These are phyloP conservation scores for Tiliacea aurago DNA, from an alignment of 2,888 invertebrate species.

Conservation along the genomic window DNA sequence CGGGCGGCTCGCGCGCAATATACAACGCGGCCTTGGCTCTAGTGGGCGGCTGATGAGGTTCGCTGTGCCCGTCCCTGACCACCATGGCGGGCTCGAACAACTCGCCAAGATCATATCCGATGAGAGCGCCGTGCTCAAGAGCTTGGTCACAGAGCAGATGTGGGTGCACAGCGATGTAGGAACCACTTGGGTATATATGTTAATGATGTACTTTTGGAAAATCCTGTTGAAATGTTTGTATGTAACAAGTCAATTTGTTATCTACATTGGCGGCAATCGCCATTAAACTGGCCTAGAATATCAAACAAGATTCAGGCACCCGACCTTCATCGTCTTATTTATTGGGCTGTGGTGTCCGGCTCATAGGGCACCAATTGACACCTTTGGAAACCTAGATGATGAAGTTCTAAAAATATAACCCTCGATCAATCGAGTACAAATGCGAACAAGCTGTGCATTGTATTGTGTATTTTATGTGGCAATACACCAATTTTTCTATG, in stretches of 20 bases:
- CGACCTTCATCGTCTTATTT: slow-evolving; percentile 15
- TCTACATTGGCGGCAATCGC: slow-evolving; percentile 26
- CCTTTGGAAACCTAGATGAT: too few relatives aligned
- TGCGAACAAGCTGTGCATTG: not conserved
- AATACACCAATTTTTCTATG: not conserved
- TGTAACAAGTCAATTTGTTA: slow-evolving; percentile 25
- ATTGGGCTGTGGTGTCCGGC: not conserved
- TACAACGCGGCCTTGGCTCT: slow-evolving; percentile 95
- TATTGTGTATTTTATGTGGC: too few relatives aligned
- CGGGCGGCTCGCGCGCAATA: slow-evolving; percentile 93
- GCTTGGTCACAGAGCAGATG: slow-evolving; percentile 86
- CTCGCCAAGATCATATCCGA: slow-evolving; percentile 85
- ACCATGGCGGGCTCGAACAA: slow-evolving; percentile 93
- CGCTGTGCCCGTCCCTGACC: slow-evolving; percentile 93
- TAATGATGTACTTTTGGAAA: slow-evolving; percentile 33
- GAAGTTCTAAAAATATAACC: not conserved
- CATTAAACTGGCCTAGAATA: slow-evolving; percentile 33
- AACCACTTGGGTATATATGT: slow-evolving; percentile 81
- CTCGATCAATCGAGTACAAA: not conserved
- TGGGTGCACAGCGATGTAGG: slow-evolving; percentile 85
- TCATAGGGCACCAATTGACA: not conserved
- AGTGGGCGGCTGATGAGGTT: slow-evolving; percentile 93
- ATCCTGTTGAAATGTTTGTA: slow-evolving; percentile 21
- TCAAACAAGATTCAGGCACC: slow-evolving; percentile 31
- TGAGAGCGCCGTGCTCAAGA: slow-evolving; percentile 83